Evolutionary conservation across 1,140 invertebrate species (phyloP).

Genomic region (Drosophila kanapiae): DNA sequence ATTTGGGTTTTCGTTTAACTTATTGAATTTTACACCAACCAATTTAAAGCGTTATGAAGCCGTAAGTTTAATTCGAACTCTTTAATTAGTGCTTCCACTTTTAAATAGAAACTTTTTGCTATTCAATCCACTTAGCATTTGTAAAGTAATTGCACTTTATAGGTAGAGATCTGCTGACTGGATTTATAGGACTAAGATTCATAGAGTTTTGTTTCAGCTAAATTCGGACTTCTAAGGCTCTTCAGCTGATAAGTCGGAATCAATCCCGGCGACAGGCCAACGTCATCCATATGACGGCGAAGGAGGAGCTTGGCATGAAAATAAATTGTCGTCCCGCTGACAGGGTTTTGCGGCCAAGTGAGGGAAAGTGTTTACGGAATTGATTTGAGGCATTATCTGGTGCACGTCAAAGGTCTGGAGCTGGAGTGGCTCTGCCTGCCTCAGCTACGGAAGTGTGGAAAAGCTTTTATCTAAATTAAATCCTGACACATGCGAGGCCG

Average conservation of each 20-base stretch:
- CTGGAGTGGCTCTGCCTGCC: not conserved
- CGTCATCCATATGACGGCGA: conserved; percentile 21
- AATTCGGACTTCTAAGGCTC: not conserved
- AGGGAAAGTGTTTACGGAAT: conserved; percentile 71
- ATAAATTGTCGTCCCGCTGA: conserved; percentile 70
- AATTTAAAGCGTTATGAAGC: too few species aligned
- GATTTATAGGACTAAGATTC: too few species aligned
- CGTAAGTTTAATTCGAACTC: too few species aligned
- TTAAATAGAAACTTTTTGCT: too few species aligned
- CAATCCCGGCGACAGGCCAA: conserved; percentile 28
- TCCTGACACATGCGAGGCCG: conserved; percentile 53
- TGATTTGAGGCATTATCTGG: conserved; percentile 74
- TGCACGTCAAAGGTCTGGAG: conserved; percentile 41
- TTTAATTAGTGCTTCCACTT: not conserved
- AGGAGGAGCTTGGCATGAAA: conserved; percentile 52
- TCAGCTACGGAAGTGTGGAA: conserved; percentile 27
- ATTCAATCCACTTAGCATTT: not conserved
- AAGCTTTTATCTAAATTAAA: conserved; percentile 84
- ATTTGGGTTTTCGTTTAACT: not conserved
- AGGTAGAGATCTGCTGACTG: not conserved
- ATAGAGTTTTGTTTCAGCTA: not conserved
- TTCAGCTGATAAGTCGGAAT: conserved; percentile 33
- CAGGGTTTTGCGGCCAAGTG: conserved; percentile 44
- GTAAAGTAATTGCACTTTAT: not conserved
- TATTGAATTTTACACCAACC: not conserved